These are phyloP conservation scores for Limonius californicus DNA, from an alignment of 1,140 invertebrate species.

Conservation along the genomic window DNA sequence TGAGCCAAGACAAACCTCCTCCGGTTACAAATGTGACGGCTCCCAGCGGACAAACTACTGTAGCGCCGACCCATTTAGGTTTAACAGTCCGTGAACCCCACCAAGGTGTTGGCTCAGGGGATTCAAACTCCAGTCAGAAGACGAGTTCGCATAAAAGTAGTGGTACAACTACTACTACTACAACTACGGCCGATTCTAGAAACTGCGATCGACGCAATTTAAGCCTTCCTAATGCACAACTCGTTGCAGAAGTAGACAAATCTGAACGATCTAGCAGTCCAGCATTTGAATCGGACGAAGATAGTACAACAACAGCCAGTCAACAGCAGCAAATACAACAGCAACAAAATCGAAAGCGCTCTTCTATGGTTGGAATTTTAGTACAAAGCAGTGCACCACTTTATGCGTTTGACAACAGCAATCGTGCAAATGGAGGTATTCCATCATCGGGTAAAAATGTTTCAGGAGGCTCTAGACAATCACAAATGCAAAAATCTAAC, in stretches of 20 bases:
- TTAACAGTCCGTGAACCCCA: constrained; percentile 32
- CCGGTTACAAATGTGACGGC: not conserved
- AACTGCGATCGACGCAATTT: constrained; percentile 25
- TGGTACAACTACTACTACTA: constrained; percentile 55
- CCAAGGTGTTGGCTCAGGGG: constrained; percentile 43
- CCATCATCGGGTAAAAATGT: constrained; percentile 47
- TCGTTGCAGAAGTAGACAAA: constrained; percentile 53
- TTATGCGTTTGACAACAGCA: constrained; percentile 54
- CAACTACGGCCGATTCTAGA: constrained; percentile 46
- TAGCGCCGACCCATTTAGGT: constrained; percentile 22
- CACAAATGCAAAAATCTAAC: constrained; percentile 25
- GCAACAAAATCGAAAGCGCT: constrained; percentile 49
- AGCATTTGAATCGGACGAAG: constrained; percentile 93
- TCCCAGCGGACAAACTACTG: not conserved
- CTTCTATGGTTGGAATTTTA: constrained; percentile 60
- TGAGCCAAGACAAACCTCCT: constrained; percentile 67
- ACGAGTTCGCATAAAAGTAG: constrained; percentile 58
- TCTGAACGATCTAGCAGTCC: constrained; percentile 92
- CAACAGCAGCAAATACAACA: constrained; percentile 35
- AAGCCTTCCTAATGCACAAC: constrained; percentile 41
- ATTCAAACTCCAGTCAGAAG: constrained; percentile 61
- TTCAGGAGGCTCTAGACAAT: constrained; percentile 42
- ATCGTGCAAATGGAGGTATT: constrained; percentile 55
- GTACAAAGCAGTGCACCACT: constrained; percentile 58
- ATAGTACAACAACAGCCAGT: constrained; percentile 54